A percentile compares a stretch with the other conserved stretches of the same genome.
These are phyloP conservation scores for Megalops atlanticus DNA, from an alignment of 2,113 vertebrate genomes.

Conservation along the genomic window DNA sequence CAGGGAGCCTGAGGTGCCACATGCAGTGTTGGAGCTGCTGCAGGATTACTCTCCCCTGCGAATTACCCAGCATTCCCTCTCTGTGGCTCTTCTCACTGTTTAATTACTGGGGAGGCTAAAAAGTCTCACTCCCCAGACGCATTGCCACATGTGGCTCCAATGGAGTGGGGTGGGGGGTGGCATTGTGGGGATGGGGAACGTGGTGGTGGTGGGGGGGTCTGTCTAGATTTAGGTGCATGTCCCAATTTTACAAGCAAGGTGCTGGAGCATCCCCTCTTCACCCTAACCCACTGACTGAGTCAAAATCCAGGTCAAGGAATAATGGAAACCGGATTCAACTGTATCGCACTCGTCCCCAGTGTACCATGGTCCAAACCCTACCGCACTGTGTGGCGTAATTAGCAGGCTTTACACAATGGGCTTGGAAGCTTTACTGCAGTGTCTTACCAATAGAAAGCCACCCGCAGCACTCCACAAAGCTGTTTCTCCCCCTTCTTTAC, in stretches of 20 bases:
- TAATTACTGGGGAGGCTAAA: constrained; percentile 71
- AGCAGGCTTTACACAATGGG: constrained; percentile 41
- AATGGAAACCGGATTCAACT: constrained; percentile 28
- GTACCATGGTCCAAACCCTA: constrained; percentile 20
- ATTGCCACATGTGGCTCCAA: constrained; percentile 44
- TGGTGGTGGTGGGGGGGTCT: constrained; percentile 16
- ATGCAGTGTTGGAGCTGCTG: constrained; percentile 30
- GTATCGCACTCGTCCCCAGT: constrained; percentile 16
- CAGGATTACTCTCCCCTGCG: constrained; percentile 40
- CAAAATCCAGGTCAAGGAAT: constrained; percentile 47
- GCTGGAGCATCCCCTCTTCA: constrained; percentile 23
- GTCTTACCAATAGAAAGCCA: constrained; percentile 34
- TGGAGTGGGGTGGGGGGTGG: constrained; percentile 28
- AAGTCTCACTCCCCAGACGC: constrained; percentile 52
- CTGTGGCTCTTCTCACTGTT: constrained; percentile 57
- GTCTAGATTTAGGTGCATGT: constrained; percentile 36
- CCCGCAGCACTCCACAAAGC: neutral
- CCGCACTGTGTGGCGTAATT: constrained; percentile 33
- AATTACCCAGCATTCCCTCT: constrained; percentile 46
- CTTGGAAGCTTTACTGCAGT: constrained; percentile 19
- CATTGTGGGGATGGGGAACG: constrained; percentile 15
- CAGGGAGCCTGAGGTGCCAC: constrained; percentile 17
- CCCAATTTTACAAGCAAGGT: constrained; percentile 26
- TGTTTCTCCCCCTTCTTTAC: neutral
- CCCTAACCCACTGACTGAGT: constrained; percentile 21